phyloP scores from a whole-genome alignment of 2,797 vertebrate genomes.

The Arrhamphus sclerolepis region DNA sequence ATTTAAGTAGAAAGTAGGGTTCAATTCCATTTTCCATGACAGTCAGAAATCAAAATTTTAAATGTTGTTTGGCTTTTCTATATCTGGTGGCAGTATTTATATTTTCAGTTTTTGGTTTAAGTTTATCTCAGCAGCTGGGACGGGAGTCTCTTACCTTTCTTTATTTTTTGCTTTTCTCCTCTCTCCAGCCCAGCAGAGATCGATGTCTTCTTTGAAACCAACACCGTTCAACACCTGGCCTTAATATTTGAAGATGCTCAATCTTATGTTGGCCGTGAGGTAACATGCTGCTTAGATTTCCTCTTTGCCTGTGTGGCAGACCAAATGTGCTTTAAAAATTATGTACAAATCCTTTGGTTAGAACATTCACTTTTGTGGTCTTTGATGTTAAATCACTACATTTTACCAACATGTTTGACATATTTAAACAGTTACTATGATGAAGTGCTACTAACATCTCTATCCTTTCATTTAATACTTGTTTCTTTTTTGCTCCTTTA shows the following conservation, averaged over 20 bases:
- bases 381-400: background rate
- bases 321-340: background rate
- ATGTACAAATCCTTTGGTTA: too few relatives aligned
- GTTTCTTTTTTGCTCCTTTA: background rate
- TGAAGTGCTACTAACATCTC: too few relatives aligned
- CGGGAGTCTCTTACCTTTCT: background rate
- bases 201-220: conserved; percentile 84
- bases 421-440: too few relatives aligned
- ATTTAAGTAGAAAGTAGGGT: too few relatives aligned
- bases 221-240: conserved; percentile 81
- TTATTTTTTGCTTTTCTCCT: conserved; percentile 11
- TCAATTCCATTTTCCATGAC: too few relatives aligned
- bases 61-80: too few relatives aligned
- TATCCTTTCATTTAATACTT: background rate
- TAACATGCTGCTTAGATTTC: conserved; percentile 52
- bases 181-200: conserved; percentile 83
- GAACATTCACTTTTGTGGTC: fast-evolving
- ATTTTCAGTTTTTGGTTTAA: too few relatives aligned
- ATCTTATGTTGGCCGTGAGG: conserved; percentile 92
- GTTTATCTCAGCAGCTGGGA: too few relatives aligned
- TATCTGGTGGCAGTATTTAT: too few relatives aligned
- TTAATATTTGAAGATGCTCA: conserved; percentile 87
- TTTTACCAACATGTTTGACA: background rate
- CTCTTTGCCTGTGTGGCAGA: background rate
- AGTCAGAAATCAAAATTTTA: too few relatives aligned